These are phyloP conservation scores for Tinamus major DNA, from an alignment of 2,797 vertebrate genomes.

Conservation along the genomic window DNA sequence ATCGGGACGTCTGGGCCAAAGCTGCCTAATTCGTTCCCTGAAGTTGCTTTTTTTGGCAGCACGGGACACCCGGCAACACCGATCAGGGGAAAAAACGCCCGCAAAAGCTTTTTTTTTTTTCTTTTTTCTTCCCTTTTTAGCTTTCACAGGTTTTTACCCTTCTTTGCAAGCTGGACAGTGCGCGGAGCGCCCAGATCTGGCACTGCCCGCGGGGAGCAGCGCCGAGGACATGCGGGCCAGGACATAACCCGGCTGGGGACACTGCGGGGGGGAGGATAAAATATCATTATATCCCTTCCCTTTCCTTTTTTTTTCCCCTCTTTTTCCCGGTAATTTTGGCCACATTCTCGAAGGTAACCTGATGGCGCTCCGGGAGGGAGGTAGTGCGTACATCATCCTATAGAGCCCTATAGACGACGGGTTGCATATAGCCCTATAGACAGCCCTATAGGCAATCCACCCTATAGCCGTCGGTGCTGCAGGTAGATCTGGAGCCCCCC, in stretches of 20 bases:
- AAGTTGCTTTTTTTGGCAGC: not conserved
- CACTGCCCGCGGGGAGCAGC: too few species aligned
- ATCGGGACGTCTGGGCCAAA: too few species aligned
- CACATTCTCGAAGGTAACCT: not conserved
- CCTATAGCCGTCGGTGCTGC: not conserved
- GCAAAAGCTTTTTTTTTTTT: too few species aligned
- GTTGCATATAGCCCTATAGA: not conserved
- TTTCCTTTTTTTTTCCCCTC: too few species aligned
- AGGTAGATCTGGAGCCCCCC: not conserved
- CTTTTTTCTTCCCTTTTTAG: too few species aligned
- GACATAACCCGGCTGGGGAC: not conserved
- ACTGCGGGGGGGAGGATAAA: accelerated
- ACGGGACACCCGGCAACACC: too few species aligned
- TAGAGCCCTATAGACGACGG: not conserved
- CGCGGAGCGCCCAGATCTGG: too few species aligned
- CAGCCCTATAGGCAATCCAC: not conserved
- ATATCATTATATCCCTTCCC: not conserved
- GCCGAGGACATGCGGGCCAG: too few species aligned
- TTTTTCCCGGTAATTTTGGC: not conserved
- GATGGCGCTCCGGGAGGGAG: too few species aligned
- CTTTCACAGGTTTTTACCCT: too few species aligned
- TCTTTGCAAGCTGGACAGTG: too few species aligned
- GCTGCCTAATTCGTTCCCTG: accelerated
- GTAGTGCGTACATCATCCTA: accelerated
- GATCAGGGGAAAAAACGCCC: too few species aligned